These are phyloP conservation scores for Propsilocerus akamusi DNA, from an alignment of 1,140 invertebrate genomes.

Conservation along the genomic window DNA sequence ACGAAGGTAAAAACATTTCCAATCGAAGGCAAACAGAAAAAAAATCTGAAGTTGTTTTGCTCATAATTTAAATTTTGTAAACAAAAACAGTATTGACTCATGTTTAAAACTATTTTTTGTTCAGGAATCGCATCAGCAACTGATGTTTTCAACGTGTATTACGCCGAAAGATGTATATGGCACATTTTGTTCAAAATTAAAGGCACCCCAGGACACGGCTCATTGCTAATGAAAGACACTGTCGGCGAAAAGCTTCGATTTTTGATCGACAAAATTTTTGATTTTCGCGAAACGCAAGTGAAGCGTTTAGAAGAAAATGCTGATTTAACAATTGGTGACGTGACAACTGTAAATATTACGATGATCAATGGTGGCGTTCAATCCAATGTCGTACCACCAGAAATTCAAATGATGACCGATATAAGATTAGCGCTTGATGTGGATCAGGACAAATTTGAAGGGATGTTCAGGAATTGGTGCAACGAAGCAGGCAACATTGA, in stretches of 20 bases:
- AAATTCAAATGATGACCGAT: conserved; percentile 61
- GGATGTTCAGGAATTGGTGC: conserved; percentile 39
- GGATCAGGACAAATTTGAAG: conserved; percentile 50
- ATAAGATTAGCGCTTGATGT: conserved; percentile 54
- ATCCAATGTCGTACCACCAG: conserved; percentile 73
- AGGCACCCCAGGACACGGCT: conserved; percentile 78
- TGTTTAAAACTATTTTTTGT: not conserved
- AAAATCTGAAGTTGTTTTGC: not conserved
- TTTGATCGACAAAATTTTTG: conserved; percentile 60
- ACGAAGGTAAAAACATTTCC: conserved; percentile 48
- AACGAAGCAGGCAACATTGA: conserved; percentile 39
- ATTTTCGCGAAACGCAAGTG: conserved; percentile 45
- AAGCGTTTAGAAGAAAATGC: conserved; percentile 40
- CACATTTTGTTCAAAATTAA: conserved; percentile 39
- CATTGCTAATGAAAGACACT: conserved; percentile 56
- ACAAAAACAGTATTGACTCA: not conserved
- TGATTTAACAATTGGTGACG: conserved; percentile 54
- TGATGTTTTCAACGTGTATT: conserved; percentile 49
- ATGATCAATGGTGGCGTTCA: conserved; percentile 75
- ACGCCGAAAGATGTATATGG: conserved; percentile 58
- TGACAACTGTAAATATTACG: conserved; percentile 78
- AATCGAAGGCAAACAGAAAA: not conserved
- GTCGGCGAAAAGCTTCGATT: conserved; percentile 67
- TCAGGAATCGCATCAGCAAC: conserved; percentile 41
- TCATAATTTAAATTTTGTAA: not conserved